Evolutionary conservation across 2,797 vertebrate species (phyloP).

Genomic region (Dicrostonyx torquatus): DNA sequence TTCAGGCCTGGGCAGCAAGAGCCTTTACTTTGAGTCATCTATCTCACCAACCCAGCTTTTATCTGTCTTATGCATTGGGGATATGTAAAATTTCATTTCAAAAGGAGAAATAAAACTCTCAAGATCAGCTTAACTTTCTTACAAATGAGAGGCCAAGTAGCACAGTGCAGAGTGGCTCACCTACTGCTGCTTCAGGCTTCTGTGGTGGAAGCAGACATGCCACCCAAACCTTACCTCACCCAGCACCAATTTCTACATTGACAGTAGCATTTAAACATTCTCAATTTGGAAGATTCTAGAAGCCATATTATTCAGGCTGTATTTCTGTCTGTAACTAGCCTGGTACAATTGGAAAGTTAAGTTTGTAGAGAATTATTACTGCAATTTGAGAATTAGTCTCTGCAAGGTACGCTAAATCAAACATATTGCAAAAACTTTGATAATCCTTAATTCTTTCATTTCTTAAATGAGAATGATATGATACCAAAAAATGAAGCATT

Average conservation of each 20-base stretch:
- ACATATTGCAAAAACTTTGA: neutral
- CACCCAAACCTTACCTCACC: neutral
- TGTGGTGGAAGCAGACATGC: neutral
- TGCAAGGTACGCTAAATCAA: neutral
- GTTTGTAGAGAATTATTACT: neutral
- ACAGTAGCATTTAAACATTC: neutral
- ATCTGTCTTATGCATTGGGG: neutral
- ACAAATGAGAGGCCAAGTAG: neutral
- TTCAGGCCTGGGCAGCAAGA: neutral
- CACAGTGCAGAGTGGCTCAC: neutral
- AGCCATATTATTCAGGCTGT: neutral
- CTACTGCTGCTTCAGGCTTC: neutral
- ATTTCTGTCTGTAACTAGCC: neutral
- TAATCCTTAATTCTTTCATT: neutral
- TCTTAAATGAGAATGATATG: neutral
- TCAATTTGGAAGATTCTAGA: neutral
- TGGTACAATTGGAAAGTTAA: neutral
- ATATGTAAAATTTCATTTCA: neutral
- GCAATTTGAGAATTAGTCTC: neutral
- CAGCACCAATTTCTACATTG: neutral
- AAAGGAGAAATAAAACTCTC: slow-evolving; percentile 39
- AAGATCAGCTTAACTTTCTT: neutral
- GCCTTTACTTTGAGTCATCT: too few relatives aligned
- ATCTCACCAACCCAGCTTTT: neutral
- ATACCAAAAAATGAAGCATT: slow-evolving; percentile 16